These are phyloP conservation scores for Thomomys bottae DNA, from an alignment of 2,113 vertebrate species.

Conservation along the genomic window DNA sequence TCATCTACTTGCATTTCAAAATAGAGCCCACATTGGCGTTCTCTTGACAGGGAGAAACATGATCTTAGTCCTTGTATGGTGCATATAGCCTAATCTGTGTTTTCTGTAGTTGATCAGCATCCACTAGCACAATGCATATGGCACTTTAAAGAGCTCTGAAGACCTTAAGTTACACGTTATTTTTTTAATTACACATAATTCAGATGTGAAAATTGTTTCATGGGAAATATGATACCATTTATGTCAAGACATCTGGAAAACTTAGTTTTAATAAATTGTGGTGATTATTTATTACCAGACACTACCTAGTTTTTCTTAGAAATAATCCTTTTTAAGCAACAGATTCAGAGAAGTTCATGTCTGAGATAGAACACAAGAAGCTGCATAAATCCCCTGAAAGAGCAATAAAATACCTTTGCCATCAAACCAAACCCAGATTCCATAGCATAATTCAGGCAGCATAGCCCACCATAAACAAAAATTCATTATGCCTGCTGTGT, in stretches of 20 bases:
- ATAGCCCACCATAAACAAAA: constrained; percentile 81
- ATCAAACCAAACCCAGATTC: constrained; percentile 79
- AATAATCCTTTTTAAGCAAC: constrained; percentile 45
- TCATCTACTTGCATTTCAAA: constrained; percentile 64
- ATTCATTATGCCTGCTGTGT: constrained; percentile 80
- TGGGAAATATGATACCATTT: constrained; percentile 53
- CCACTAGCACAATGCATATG: background rate
- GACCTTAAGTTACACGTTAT: constrained; percentile 10
- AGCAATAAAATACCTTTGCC: constrained; percentile 79
- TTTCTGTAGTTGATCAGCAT: constrained; percentile 44
- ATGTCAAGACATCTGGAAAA: constrained; percentile 37
- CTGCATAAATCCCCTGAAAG: constrained; percentile 66
- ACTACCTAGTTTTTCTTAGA: constrained; percentile 42
- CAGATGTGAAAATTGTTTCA: constrained; percentile 36
- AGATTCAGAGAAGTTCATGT: constrained; percentile 47
- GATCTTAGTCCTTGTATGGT: constrained; percentile 20
- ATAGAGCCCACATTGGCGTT: constrained; percentile 25
- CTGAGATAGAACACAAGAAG: constrained; percentile 67
- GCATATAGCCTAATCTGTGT: constrained; percentile 43
- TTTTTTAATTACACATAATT: constrained; percentile 41
- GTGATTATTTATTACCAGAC: constrained; percentile 55
- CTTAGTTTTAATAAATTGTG: constrained; percentile 60
- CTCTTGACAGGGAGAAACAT: constrained; percentile 40
- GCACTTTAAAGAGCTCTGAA: constrained; percentile 41
- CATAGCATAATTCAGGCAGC: constrained; percentile 80